These are phyloP conservation scores for Pterocles orientalis DNA, from an alignment of 2,113 vertebrate species.

Conservation along the genomic window DNA sequence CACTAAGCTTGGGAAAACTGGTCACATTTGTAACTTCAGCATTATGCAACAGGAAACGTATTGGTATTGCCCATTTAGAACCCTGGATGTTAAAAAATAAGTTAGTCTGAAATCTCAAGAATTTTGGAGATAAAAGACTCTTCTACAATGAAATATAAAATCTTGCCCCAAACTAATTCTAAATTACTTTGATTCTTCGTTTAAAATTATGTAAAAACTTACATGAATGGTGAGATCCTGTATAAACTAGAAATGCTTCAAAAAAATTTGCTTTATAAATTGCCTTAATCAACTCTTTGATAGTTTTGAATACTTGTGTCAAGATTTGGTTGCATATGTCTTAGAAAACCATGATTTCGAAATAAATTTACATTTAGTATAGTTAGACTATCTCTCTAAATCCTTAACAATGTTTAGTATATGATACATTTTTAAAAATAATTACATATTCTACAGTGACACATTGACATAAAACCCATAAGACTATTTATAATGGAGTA, in stretches of 20 bases:
- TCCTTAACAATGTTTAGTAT: background rate
- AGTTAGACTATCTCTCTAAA: background rate
- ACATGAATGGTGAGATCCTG: background rate
- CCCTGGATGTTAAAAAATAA: background rate
- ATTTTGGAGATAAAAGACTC: background rate
- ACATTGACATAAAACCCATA: background rate
- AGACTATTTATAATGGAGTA: background rate
- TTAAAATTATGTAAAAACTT: background rate
- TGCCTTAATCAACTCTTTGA: background rate
- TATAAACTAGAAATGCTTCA: background rate
- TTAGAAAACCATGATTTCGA: background rate
- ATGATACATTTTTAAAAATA: background rate
- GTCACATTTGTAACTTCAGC: background rate
- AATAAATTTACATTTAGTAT: background rate
- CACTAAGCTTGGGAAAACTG: background rate
- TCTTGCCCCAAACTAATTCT: no score
- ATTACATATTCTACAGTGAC: background rate
- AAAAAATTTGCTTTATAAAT: background rate
- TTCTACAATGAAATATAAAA: background rate
- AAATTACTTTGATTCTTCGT: background rate
- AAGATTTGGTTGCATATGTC: background rate
- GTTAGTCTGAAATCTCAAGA: background rate
- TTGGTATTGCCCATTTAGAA: background rate
- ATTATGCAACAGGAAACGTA: background rate
- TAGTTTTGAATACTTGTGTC: background rate